phyloP scores from a whole-genome alignment of 2,113 vertebrate species.

The Suncus etruscus region DNA sequence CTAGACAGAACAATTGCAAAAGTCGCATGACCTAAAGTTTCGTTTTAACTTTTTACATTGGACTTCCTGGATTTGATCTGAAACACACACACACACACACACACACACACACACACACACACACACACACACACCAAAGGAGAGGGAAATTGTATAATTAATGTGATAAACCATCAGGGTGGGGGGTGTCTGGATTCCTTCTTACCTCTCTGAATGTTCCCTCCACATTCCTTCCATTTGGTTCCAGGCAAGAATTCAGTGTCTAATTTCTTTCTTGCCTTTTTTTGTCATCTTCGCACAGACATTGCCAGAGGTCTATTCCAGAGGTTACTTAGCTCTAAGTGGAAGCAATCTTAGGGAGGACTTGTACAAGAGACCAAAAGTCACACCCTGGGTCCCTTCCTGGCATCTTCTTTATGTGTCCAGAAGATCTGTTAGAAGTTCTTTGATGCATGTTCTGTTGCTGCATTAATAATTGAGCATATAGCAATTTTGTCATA shows the following conservation, averaged over 20 bases:
- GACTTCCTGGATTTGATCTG: conserved; percentile 56
- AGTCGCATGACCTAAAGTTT: conserved; percentile 42
- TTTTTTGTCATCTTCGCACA: background rate
- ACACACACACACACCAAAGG: no score
- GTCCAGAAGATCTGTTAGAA: background rate
- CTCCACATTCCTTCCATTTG: background rate
- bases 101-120: no score
- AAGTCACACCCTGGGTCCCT: background rate
- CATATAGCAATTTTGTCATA: background rate
- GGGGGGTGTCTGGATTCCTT: no score
- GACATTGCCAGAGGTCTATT: background rate
- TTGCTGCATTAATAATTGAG: background rate
- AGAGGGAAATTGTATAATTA: no score
- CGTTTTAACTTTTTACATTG: conserved; percentile 45
- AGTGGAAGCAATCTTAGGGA: background rate
- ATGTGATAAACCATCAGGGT: no score
- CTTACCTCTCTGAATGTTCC: background rate
- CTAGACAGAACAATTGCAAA: background rate
- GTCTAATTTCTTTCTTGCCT: background rate
- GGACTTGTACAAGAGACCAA: background rate
- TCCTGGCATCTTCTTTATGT: background rate
- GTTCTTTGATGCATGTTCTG: background rate
- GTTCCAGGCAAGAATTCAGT: background rate
- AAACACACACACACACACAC: background rate
- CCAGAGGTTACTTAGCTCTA: background rate